Evolutionary conservation across 2,113 vertebrate species (phyloP).

Genomic region (Pampusana beccarii): DNA sequence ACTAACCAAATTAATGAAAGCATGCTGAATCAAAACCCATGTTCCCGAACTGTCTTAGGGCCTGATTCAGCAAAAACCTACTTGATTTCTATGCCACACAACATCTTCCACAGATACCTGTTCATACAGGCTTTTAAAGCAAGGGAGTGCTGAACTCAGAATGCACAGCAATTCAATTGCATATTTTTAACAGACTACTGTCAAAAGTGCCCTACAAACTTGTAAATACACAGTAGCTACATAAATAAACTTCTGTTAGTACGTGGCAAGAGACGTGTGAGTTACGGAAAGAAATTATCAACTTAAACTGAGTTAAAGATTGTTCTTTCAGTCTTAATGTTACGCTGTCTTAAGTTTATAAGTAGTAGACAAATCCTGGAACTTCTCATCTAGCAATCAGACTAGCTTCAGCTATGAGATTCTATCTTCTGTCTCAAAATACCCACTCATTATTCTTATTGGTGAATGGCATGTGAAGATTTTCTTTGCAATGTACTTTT

Average conservation of each 20-base stretch:
- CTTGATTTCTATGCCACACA: not conserved
- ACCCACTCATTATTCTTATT: not conserved
- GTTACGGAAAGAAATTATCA: not conserved
- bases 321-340: not conserved
- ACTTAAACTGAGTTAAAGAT: not conserved
- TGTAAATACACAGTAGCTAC: not conserved
- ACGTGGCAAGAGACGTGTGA: not conserved
- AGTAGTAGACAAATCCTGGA: not conserved
- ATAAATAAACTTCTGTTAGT: not conserved
- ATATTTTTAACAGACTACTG: not conserved
- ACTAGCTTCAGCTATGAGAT: not conserved
- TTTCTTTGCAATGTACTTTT: not conserved
- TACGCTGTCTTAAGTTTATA: not conserved
- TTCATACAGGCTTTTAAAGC: not conserved
- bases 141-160: not conserved
- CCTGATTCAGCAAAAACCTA: conserved; percentile 45
- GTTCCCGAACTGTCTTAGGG: conserved; percentile 5
- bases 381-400: not conserved
- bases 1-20: conserved; percentile 53
- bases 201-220: not conserved
- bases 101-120: not conserved
- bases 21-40: conserved; percentile 22
- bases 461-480: not conserved
- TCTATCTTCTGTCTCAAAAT: not conserved
- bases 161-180: not conserved